Base-by-base conservation (phyloP, 2,797 vertebrate genomes). In the Austrolebias charrua region DNA sequence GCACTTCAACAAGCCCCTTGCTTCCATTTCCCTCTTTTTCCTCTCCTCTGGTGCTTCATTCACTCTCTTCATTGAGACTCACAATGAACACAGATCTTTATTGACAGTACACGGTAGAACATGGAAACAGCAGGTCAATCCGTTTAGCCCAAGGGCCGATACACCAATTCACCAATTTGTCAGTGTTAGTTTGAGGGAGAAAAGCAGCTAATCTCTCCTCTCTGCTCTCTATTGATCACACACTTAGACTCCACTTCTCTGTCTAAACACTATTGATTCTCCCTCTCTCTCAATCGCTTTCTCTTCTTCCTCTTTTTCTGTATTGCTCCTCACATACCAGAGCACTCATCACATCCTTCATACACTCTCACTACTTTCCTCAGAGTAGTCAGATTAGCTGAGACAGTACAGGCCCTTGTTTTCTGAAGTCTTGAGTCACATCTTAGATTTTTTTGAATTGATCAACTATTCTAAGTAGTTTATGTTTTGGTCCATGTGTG, bases 261-360 rank as follows among this genome's bases (percentile, higher is more conserved):
- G 91, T 94, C 93, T 95, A 94, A 95, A 94, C 92, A 93, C 92
- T 94, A 93, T 94, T 93, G 94, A 95, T 95, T 89, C 89, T 78
- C 90, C 84, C 90, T 90, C 89, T 90, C 86, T 82, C 89, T 83
- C 87, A 83, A 83, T 89, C 90, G 84, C 85, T 76, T 81, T 83
- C 78, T 77, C 81, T 78, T 80, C 80, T 79, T 72, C 63, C 84
- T 80, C 67, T 73, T 62, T 77, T 75, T 78, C 78, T 73, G 68
- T 82, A 78, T 68, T 60, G 65, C 60, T 54, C 56, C 61, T 63
- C 75, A 78, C 82, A 80, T 83, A 79, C 86, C 79, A 78, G 69
- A 74, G 62, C 84, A 86, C 76, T 89, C 69, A 63, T 76, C 84
- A 71, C 79, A 74, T 87, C 68, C 71, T 63, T 80, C 61, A 70